Evolutionary conservation across 2,113 vertebrate genomes (phyloP), one percentile per base, ranked within the genome.

Genomic region (Phyllostomus hastatus): DNA sequence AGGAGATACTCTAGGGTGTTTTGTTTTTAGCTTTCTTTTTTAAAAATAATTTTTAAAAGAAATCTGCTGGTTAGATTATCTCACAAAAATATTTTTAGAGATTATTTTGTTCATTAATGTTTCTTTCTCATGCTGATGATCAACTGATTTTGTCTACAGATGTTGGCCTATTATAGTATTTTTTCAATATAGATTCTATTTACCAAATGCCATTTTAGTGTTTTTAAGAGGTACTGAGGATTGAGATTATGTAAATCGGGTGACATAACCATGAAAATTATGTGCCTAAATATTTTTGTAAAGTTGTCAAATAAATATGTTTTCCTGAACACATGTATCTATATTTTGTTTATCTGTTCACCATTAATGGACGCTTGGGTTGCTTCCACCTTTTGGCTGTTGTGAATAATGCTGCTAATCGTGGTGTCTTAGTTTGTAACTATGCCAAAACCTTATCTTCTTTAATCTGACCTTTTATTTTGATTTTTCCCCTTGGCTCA

Each of bases 211-310:
- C 52, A 2, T 97, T 97, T 97, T 94, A 96, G 96, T 94, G 97
- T 97, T 88, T 97, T 96, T 91, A 80, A 97, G 95, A 93, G 88
- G 97, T 97, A 41, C 15, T 91, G 95, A 97, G 95, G 91, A 97
- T 97, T 95, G 90, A 57, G 78, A 35, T 96, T 96, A 90, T 94
- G 73, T 97, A 97, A 81, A 92, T 97, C 97, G 96, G 93, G 41
- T 66, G 88, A 98, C 11, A 97, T 94, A 93, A 95, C 92, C 88
- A 97, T 83, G 50, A 96, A 86, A 97, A 97, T 98, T 76, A 90
- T 97, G 97, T 98, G 97, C 98, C 98, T 97, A 81, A 97, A 97
- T 98, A 98, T 98, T 98, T 99, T 98, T 99, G 97, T 99, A 99
- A 97, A 92, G 73, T 96, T 97, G 96, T 98, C 75, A 61, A 99